Evolutionary conservation across 2,113 vertebrate genomes (phyloP), one percentile per base, ranked within the genome.

Genomic region (Calcarius ornatus): DNA sequence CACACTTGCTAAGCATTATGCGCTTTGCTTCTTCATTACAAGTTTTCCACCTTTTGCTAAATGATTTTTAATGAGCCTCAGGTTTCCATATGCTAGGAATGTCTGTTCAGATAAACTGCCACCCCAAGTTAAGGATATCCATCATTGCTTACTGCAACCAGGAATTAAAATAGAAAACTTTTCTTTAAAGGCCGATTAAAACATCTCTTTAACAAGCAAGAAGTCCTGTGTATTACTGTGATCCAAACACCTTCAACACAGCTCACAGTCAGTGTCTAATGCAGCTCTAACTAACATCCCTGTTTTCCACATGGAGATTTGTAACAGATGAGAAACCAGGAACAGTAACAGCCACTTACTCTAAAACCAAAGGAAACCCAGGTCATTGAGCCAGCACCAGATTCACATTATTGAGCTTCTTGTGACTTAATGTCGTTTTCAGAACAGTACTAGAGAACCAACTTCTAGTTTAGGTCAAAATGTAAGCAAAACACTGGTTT

Each of bases 31-130:
- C 93, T 96, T 96, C 92, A 60, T 88, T 90, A 92, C 35, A 92
- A 72, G 48, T 86, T 95, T 86, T 94, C 88, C 95, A 90, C 53
- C 88, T 92, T 90, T 90, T 84, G 77, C 93, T 96, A 96, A 92
- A 68, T 71, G 75, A 86, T 30, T 95, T 93, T 57, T 90, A 92
- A 70, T 56, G 61, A 92, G 86, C 72, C 94, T 96, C 65, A 11
- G 31, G 61, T 94, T 96, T 90, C 92, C 95, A 61, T 50, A 75
- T 4, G 48, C 82, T 95, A 88, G 68, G 40, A 92, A 86, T 64
- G 69, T 69, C 21, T 95, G 73, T 81, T 81, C 82, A 78, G 40
- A 69, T 56, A 48, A 70, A 81, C 72, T 96, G 88, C 80, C 89
- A 90, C 38, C 93, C 83, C 64, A 91, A 93, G 90, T 75, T 92